phyloP scores from a whole-genome alignment of 2,113 vertebrate genomes.

The Natator depressus region DNA sequence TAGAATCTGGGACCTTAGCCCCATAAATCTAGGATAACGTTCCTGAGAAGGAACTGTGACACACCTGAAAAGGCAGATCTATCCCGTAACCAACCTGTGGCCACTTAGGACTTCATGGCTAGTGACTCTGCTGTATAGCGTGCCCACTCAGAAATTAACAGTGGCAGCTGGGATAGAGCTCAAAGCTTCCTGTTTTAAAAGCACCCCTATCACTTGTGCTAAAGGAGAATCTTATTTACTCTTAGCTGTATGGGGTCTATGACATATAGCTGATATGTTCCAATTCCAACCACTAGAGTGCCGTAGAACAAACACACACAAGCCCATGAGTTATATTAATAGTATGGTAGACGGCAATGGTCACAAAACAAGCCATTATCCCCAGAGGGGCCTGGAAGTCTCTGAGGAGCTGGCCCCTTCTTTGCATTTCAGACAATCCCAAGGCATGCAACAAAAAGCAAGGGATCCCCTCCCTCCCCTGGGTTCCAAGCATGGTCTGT shows the following conservation, averaged over 20 bases:
- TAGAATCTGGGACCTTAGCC: not conserved
- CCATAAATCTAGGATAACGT: not conserved
- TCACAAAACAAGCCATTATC: rapidly evolving
- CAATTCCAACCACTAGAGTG: not conserved
- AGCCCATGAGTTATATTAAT: not conserved
- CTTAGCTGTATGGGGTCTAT: rapidly evolving
- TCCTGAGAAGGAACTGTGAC: not conserved
- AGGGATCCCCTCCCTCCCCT: not conserved
- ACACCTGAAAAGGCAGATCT: not conserved
- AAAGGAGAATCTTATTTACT: not conserved
- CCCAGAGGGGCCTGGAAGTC: not conserved
- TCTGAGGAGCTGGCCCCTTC: not conserved
- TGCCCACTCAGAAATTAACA: not conserved
- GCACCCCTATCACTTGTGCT: not conserved
- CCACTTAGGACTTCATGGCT: not conserved
- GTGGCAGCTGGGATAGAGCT: not conserved
- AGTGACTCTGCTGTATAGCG: not conserved
- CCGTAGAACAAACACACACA: not conserved
- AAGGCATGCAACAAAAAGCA: not conserved
- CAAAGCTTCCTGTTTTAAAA: not conserved
- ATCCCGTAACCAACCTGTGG: not conserved
- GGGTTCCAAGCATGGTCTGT: rapidly evolving
- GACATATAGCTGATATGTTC: rapidly evolving
- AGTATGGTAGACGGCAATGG: rapidly evolving
- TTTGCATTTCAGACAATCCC: no score